Evolutionary conservation across 2,888 invertebrate species (phyloP).

Genomic region (Cerceris ruficornis): DNA sequence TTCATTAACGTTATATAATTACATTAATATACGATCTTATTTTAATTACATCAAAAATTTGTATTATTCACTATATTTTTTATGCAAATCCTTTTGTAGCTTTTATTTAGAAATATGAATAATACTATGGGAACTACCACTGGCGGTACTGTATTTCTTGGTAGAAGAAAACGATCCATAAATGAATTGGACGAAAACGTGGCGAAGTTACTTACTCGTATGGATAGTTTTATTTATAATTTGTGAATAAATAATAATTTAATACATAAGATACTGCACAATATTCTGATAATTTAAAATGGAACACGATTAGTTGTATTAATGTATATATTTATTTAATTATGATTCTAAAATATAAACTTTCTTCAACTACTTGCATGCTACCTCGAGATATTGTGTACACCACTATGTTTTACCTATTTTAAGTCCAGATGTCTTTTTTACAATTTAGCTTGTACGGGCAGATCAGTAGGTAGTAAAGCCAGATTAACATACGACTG

Average conservation of each 20-base stretch:
- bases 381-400: not conserved
- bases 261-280: not conserved
- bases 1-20: not conserved
- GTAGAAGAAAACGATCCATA: constrained; percentile 74
- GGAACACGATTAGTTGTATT: not conserved
- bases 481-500: constrained; percentile 70
- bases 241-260: constrained; percentile 28
- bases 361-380: too few relatives aligned
- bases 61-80: not conserved
- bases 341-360: too few relatives aligned
- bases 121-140: constrained; percentile 43
- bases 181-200: constrained; percentile 68
- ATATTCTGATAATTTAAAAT: not conserved
- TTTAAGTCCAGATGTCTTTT: constrained; percentile 1
- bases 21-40: too few relatives aligned
- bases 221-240: constrained; percentile 49
- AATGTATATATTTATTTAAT: too few relatives aligned
- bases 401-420: not conserved
- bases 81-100: constrained; percentile 60
- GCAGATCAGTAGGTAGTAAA: constrained; percentile 58
- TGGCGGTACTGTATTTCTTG: constrained; percentile 69
- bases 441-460: constrained; percentile 72
- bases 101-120: constrained; percentile 72
- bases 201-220: constrained; percentile 64
- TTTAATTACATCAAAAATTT: not conserved